Conservation (phyloP, 2,888 invertebrate species). For the Calliopum simillimum region DNA sequence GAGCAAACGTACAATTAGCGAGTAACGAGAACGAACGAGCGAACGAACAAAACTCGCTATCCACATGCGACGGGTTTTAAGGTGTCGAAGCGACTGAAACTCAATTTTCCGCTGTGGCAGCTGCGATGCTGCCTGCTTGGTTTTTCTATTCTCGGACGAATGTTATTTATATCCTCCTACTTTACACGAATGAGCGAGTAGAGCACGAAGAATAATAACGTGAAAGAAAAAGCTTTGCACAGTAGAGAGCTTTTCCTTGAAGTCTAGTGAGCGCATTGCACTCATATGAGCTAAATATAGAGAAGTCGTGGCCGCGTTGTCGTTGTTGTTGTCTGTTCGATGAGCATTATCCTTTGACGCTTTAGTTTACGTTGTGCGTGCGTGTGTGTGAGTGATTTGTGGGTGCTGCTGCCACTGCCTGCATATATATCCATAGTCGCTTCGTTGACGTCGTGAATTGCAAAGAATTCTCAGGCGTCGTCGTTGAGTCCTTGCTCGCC, state of each 20-base stretch:
- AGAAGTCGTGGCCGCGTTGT: neutral
- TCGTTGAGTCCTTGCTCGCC: constrained; percentile 30
- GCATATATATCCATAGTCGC: too few species aligned
- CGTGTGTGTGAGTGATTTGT: neutral
- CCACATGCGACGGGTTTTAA: constrained; percentile 57
- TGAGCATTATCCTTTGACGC: constrained; percentile 40
- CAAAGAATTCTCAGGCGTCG: neutral
- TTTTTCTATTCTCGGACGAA: neutral
- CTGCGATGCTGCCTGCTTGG: constrained; percentile 9
- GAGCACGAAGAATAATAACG: constrained; percentile 23
- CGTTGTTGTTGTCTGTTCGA: too few species aligned
- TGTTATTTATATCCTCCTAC: neutral
- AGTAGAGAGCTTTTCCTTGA: constrained; percentile 30
- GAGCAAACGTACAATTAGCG: neutral
- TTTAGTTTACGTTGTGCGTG: constrained; percentile 14
- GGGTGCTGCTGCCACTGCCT: constrained; percentile 4
- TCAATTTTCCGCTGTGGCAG: neutral
- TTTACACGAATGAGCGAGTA: constrained; percentile 24
- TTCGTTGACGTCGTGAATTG: too few species aligned
- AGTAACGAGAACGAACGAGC: neutral
- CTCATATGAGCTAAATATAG: constrained; percentile 15
- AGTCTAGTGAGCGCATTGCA: neutral
- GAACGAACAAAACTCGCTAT: constrained; percentile 9
- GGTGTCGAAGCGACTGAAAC: constrained; percentile 58
- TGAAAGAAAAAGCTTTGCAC: neutral